phyloP scores from a whole-genome alignment of 2,888 invertebrate species.

The Phorcus lineatus region DNA sequence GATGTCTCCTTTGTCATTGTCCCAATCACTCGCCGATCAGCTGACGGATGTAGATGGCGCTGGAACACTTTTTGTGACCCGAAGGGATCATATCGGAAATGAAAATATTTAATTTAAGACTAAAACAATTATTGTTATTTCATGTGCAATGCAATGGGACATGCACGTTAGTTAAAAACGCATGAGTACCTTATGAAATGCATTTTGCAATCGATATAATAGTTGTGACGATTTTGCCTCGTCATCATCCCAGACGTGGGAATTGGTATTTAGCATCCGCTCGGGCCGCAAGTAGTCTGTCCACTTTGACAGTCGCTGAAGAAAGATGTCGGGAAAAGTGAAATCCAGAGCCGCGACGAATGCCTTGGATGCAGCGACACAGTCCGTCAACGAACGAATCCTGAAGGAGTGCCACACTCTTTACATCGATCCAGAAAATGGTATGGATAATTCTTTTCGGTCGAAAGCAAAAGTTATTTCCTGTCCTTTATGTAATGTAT shows the following conservation, averaged over 20 bases:
- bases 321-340: conserved; percentile 74
- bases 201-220: not conserved
- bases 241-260: not conserved
- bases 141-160: not conserved
- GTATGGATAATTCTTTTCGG: conserved; percentile 61
- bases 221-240: not conserved
- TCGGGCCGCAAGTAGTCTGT: conserved; percentile 34
- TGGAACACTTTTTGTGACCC: conserved; percentile 36
- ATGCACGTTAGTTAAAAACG: not conserved
- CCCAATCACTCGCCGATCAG: conserved; percentile 64
- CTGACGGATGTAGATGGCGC: conserved; percentile 71
- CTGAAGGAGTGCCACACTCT: conserved; percentile 78
- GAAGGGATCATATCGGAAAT: conserved; percentile 37
- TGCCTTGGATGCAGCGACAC: conserved; percentile 73
- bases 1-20: conserved; percentile 41
- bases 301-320: conserved; percentile 54
- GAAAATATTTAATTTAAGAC: not conserved
- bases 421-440: conserved; percentile 78
- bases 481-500: conserved; percentile 26
- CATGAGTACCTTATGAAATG: not conserved
- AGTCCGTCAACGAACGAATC: conserved; percentile 78
- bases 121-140: not conserved
- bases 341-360: conserved; percentile 73
- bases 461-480: not conserved
- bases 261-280: not conserved